Evolutionary conservation across 2,888 invertebrate genomes (phyloP).

Genomic region (Aphidoletes aphidimyza): DNA sequence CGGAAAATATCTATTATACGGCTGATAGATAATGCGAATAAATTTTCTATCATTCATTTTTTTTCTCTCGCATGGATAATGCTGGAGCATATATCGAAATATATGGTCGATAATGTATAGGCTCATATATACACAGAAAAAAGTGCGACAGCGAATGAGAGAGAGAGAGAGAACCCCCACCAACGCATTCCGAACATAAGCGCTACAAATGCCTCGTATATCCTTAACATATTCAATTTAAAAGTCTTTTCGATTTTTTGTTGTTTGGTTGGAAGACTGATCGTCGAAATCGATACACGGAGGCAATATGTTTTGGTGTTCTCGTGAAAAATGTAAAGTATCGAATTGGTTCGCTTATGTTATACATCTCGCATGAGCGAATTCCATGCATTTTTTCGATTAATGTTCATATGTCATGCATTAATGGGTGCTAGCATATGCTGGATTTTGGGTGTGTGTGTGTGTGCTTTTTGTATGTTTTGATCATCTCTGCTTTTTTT

Average conservation of each 20-base stretch:
- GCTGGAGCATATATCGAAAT: neutral
- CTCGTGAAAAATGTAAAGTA: neutral
- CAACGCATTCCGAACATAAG: neutral
- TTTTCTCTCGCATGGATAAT: slow-evolving; percentile 17
- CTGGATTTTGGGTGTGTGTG: neutral
- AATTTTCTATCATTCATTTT: slow-evolving; percentile 25
- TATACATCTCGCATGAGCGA: neutral
- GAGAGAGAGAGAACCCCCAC: no score
- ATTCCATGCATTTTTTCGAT: neutral
- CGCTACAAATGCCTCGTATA: neutral
- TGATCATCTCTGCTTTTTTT: neutral
- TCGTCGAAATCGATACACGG: neutral
- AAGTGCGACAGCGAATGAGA: neutral
- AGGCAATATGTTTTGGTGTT: neutral
- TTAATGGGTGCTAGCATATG: no score
- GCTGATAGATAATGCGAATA: slow-evolving; percentile 39
- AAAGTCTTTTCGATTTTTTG: no score
- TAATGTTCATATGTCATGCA: neutral
- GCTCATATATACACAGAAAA: neutral
- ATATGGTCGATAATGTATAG: neutral
- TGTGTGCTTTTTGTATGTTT: neutral
- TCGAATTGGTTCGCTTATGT: neutral
- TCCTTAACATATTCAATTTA: neutral
- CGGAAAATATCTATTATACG: slow-evolving; percentile 2
- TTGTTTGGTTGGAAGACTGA: neutral